A percentile compares a stretch with the other conserved stretches of the same genome.
These are phyloP conservation scores for Orientallactaga sibirica DNA, from an alignment of 2,797 vertebrate genomes.

Conservation along the genomic window DNA sequence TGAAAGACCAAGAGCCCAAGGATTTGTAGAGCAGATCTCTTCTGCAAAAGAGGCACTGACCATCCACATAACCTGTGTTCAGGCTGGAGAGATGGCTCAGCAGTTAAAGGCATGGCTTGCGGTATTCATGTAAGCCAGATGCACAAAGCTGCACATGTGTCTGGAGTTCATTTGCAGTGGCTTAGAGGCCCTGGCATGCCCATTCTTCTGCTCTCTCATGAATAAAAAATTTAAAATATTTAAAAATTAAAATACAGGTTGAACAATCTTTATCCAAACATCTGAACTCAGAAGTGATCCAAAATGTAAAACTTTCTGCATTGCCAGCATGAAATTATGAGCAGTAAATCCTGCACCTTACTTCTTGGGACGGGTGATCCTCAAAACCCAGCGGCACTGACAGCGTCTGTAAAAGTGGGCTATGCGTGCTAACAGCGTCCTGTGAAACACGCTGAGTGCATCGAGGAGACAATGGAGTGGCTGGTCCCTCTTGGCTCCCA, in stretches of 20 bases:
- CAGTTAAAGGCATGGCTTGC: too few relatives aligned
- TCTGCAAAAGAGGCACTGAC: rapidly evolving
- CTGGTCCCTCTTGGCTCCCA: background rate
- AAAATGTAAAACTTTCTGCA: background rate
- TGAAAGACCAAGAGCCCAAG: rapidly evolving
- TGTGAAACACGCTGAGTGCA: background rate
- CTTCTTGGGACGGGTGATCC: background rate
- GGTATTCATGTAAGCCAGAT: too few relatives aligned
- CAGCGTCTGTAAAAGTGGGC: background rate
- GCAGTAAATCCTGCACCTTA: background rate
- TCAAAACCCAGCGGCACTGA: background rate
- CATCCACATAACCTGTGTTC: rapidly evolving
- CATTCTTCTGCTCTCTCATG: too few relatives aligned
- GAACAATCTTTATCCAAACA: background rate
- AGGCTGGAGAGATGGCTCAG: too few relatives aligned
- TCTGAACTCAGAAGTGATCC: background rate
- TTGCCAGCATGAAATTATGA: background rate
- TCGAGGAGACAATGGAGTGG: background rate
- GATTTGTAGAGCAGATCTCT: background rate
- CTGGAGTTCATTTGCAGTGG: too few relatives aligned
- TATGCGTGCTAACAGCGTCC: background rate
- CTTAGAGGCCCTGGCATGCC: too few relatives aligned
- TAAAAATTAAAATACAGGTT: background rate
- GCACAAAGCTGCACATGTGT: too few relatives aligned
- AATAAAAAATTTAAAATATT: too few relatives aligned